phyloP scores from a whole-genome alignment of 92 coral and sea anemone genomes.

The Zoanthus sociatus region DNA sequence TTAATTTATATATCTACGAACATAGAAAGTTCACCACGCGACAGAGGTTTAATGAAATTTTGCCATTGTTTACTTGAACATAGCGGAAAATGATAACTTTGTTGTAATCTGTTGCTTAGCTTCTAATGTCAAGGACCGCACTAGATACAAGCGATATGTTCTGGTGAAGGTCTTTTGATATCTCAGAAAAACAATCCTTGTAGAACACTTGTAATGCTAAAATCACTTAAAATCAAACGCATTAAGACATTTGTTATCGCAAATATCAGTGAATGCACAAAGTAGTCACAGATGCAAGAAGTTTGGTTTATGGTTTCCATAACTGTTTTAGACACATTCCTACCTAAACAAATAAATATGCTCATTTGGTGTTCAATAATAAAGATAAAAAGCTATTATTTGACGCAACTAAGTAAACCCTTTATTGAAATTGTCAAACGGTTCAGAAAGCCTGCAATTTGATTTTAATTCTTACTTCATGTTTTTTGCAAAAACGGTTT shows the following conservation, averaged over 20 bases:
- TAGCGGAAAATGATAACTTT: constrained; percentile 12
- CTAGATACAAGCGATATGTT: not conserved
- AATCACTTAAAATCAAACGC: not conserved
- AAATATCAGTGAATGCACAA: not conserved
- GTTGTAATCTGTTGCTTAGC: constrained; percentile 7
- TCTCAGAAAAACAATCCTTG: not conserved
- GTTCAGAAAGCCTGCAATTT: too few species aligned
- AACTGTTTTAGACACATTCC: too few species aligned
- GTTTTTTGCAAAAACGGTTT: too few species aligned
- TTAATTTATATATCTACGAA: not conserved
- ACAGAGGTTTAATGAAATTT: not conserved
- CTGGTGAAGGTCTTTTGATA: not conserved
- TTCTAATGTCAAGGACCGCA: not conserved
- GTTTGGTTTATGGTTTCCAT: not conserved
- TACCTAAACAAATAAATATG: too few species aligned
- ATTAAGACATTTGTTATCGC: not conserved
- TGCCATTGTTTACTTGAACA: not conserved
- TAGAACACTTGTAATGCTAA: not conserved
- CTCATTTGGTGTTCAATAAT: too few species aligned
- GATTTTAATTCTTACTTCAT: too few species aligned
- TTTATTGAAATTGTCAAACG: too few species aligned
- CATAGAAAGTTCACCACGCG: not conserved
- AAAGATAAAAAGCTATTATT: too few species aligned
- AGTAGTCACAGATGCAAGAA: not conserved
- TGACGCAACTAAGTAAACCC: too few species aligned